A percentile compares a stretch with the other conserved stretches of the same genome.
phyloP scores from a whole-genome alignment of 2,797 vertebrate species.

The Hirundo rustica region DNA sequence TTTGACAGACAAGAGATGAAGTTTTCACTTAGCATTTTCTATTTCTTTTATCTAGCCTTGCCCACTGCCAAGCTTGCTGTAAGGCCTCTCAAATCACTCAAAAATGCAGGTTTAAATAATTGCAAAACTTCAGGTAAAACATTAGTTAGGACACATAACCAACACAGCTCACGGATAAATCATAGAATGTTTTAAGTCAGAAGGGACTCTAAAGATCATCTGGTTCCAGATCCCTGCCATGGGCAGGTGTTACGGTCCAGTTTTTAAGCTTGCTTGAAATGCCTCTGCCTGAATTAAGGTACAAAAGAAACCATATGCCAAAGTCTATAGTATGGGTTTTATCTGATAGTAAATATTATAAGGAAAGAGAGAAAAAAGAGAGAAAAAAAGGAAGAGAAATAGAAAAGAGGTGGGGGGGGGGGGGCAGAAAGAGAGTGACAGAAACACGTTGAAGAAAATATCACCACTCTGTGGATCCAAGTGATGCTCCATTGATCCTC shows the following conservation, averaged over 20 bases:
- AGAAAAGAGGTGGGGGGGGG: background rate
- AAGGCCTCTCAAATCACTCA: background rate
- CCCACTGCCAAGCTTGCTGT: background rate
- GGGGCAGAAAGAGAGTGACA: too few species aligned
- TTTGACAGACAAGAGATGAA: background rate
- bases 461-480: background rate
- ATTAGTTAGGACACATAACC: background rate
- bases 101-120: background rate
- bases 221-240: background rate
- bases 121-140: background rate
- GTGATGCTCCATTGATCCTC: too few species aligned
- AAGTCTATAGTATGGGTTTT: background rate
- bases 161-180: background rate
- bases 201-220: background rate
- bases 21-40: background rate
- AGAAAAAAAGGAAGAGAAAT: background rate
- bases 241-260: rapidly evolving
- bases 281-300: background rate
- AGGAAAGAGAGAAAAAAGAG: background rate
- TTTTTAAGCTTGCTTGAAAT: background rate
- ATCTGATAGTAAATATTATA: background rate
- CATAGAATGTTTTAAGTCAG: background rate
- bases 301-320: too few species aligned
- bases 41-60: background rate
- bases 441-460: background rate